Conservation (phyloP, 2,797 vertebrate genomes). For the Chrosomus eos region DNA sequence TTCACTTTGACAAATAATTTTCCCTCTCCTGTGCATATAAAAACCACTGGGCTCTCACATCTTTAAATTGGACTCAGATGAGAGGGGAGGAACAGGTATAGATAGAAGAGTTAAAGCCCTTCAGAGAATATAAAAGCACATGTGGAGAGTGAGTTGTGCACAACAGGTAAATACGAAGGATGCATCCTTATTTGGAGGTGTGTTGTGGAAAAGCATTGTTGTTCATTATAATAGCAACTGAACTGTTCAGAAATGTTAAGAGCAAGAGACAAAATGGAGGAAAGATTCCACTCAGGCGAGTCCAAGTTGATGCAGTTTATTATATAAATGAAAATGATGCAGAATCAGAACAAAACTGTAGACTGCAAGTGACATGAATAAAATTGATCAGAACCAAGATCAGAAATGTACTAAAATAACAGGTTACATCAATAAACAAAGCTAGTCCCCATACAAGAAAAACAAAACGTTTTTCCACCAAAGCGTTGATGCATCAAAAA, state of each 20-base stretch:
- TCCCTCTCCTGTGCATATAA: conserved; percentile 67
- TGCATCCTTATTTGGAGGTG: conserved; percentile 32
- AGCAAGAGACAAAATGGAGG: neutral
- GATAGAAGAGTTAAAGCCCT: conserved; percentile 48
- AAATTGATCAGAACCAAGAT: neutral
- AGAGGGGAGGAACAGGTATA: conserved; percentile 48
- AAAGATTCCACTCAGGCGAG: neutral
- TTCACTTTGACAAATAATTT: conserved; percentile 80
- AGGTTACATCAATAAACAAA: neutral
- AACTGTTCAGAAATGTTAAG: conserved; percentile 31
- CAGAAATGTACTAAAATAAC: neutral
- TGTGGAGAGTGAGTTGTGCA: conserved; percentile 14
- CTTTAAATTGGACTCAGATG: conserved; percentile 63
- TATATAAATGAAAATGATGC: neutral
- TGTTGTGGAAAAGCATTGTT: conserved; percentile 25
- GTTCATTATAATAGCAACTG: conserved; percentile 43
- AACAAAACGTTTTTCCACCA: neutral
- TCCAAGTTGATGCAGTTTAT: neutral
- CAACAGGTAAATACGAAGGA: conserved; percentile 29
- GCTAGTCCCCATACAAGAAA: neutral
- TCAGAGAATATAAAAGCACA: conserved; percentile 47
- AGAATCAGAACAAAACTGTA: neutral
- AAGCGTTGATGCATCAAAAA: neutral
- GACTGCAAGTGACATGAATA: neutral
- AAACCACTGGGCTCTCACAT: conserved; percentile 53